Evolutionary conservation across 2,113 vertebrate genomes (phyloP), one percentile per base, ranked within the genome.

Genomic region (Zosterops pallidus): DNA sequence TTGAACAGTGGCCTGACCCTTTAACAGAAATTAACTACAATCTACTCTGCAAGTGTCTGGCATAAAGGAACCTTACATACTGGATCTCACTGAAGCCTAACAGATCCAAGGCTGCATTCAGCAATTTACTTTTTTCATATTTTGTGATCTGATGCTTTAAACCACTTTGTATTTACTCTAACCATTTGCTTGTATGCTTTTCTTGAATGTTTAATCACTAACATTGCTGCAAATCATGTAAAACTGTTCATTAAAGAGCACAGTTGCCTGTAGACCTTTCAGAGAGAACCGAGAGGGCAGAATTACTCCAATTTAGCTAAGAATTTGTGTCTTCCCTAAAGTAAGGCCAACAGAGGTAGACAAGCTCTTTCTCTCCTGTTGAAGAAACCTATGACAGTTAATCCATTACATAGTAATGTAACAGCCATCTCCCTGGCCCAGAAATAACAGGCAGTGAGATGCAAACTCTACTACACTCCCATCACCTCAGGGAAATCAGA

Each of bases 1-100:
- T 1, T 60, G 26, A 68, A 85, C 22, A 52, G 3, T 18, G 42
- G 35, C 15, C 19, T 60, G 31, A 71, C 9, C 0, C 0, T 39
- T 11, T 44, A 49, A 49, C 0, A 56, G 31, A 65, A 86, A 65
- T 69, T 24, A 72, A n/a, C 19, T 56, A 55, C 56, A 64, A 3
- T 33, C 22, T 53, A 28, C 42, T 60, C 37, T 17, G 15, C 14
- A 64, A 65, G 31, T 29, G 10, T 14, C n/a, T 50, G 28, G 14
- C 33, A 77, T 17, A 77, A 69, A 87, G 23, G 18, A 87, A 68
- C 79, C 56, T 75, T 82, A 35, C 8, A 50, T 12, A 33, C 0
- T 62, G 11, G 25, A 92, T 83, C 52, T 1, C 52, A 70, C 8
- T 70, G 3, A 64, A 62, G 23, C 55, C 25, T 50, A 44, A 57